These are phyloP conservation scores for Eupithecia tripunctaria DNA, from an alignment of 2,888 invertebrate genomes.

Conservation along the genomic window DNA sequence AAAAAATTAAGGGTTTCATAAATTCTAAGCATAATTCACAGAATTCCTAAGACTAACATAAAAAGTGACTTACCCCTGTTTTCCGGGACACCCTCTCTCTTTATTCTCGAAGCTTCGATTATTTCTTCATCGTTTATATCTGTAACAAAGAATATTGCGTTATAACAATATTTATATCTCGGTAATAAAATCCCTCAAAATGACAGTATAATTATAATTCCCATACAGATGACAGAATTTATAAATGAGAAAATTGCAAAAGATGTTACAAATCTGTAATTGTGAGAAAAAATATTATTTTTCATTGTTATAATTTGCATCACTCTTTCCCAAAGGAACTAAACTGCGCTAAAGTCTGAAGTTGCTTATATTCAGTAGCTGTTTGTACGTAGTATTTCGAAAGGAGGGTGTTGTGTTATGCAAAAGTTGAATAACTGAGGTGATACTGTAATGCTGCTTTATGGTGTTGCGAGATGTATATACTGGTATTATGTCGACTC, in stretches of 20 bases:
- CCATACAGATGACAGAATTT: constrained; percentile 8
- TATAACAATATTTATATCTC: not conserved
- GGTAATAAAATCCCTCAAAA: not conserved
- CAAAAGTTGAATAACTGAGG: constrained; percentile 28
- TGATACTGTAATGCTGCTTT: constrained; percentile 8
- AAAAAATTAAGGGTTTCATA: constrained; percentile 5
- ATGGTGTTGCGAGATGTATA: constrained; percentile 3
- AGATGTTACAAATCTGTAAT: constrained; percentile 19
- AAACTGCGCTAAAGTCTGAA: not conserved
- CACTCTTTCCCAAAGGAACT: constrained; percentile 32
- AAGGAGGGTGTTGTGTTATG: constrained; percentile 34
- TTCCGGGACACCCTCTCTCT: constrained; percentile 79
- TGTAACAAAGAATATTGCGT: constrained; percentile 63
- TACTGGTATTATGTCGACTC: not conserved
- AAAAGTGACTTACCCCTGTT: constrained; percentile 76
- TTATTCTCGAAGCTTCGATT: constrained; percentile 77
- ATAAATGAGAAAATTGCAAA: constrained; percentile 11
- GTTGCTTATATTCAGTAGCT: not conserved
- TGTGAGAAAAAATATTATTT: constrained; percentile 26
- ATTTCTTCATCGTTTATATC: constrained; percentile 70
- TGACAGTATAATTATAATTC: constrained; percentile 4
- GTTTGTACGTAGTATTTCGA: constrained; percentile 16
- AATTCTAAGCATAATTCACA: constrained; percentile 50
- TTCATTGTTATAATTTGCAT: constrained; percentile 32
- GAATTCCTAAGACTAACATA: constrained; percentile 49